These are phyloP conservation scores for Sisyra terminalis DNA, from an alignment of 2,888 invertebrate species.

Conservation along the genomic window DNA sequence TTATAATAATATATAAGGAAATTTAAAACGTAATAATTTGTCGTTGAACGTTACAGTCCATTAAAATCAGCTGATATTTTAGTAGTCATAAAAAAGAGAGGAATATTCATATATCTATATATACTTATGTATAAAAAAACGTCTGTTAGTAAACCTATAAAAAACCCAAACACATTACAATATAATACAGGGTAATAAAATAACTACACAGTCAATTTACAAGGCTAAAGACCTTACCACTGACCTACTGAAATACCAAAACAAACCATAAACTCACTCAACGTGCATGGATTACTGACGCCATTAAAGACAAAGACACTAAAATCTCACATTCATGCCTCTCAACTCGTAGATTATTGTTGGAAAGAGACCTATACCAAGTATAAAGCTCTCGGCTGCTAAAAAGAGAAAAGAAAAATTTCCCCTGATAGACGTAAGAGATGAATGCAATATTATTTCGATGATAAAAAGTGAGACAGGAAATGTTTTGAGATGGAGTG, in stretches of 20 bases:
- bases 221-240: constrained; percentile 16
- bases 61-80: constrained; percentile 7
- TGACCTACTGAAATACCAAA: constrained; percentile 20
- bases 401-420: background rate
- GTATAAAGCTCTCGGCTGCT: background rate
- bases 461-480: constrained; percentile 2
- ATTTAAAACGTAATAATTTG: constrained; percentile 1
- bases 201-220: constrained; percentile 7
- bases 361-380: background rate
- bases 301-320: constrained; percentile 10
- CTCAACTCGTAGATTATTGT: background rate
- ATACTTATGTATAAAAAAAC: background rate
- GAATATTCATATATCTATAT: constrained; percentile 2
- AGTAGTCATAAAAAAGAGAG: background rate
- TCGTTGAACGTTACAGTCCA: constrained; percentile 2
- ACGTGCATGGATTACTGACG: constrained; percentile 12
- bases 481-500: background rate
- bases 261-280: constrained; percentile 21
- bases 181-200: constrained; percentile 12
- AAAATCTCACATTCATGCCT: background rate
- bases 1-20: constrained; percentile 1
- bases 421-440: background rate
- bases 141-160: no score
- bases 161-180: background rate
- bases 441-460: background rate